Conservation (phyloP, 1,140 invertebrate genomes). For the Drosophila novamexicana region DNA sequence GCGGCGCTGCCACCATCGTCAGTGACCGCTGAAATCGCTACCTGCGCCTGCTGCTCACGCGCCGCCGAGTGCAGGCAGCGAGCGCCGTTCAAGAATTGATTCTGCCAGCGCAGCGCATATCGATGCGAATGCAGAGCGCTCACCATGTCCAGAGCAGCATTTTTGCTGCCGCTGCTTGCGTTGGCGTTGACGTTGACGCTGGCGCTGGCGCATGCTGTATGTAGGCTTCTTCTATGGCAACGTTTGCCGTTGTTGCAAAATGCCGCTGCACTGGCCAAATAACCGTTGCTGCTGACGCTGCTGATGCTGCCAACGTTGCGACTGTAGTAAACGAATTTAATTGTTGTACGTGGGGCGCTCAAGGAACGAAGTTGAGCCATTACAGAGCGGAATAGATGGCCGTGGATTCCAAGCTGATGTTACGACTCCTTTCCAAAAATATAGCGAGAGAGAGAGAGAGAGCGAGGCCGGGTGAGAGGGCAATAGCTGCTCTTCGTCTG, state of each 20-base stretch:
- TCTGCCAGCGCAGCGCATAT: slow-evolving; percentile 4
- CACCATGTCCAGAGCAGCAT: background rate
- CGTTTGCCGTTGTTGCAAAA: background rate
- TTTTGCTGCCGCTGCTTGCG: slow-evolving; percentile 1
- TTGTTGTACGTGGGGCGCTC: slow-evolving; percentile 75
- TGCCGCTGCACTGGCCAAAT: background rate
- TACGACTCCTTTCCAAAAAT: background rate
- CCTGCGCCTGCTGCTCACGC: slow-evolving; percentile 26
- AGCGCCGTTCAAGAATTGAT: background rate
- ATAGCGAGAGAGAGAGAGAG: background rate
- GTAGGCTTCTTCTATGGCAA: slow-evolving; percentile 1
- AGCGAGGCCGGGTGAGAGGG: background rate
- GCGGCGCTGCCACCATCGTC: background rate
- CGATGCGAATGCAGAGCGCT: background rate
- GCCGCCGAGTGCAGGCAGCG: slow-evolving; percentile 20
- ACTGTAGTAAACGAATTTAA: slow-evolving; percentile 69
- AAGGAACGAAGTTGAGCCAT: slow-evolving; percentile 84
- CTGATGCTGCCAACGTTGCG: slow-evolving; percentile 36
- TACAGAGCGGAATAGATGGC: slow-evolving; percentile 49
- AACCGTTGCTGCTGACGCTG: slow-evolving; percentile 3
- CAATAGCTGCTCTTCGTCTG: background rate
- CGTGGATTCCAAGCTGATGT: background rate
- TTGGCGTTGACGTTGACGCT: slow-evolving; percentile 13
- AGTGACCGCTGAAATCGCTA: slow-evolving; percentile 1
- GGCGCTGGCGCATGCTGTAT: background rate